A percentile compares a stretch with the other conserved stretches of the same genome.
Conservation (phyloP, 2,888 invertebrate species). For the Villa cingulata region DNA sequence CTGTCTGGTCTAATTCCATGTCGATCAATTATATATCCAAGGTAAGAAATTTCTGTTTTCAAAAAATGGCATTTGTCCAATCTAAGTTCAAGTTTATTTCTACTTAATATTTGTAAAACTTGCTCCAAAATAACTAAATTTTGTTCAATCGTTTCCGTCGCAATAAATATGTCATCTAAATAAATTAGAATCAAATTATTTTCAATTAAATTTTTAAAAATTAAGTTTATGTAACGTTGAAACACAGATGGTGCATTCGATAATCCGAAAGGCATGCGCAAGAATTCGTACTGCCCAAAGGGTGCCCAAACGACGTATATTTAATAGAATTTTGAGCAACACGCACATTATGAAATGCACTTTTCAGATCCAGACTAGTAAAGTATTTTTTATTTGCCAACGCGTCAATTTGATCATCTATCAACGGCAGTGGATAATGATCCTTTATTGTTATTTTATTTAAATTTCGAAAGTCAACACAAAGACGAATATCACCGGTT, state of each 20-base stretch:
- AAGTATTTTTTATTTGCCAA: conserved; percentile 15
- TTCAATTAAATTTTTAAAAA: no score
- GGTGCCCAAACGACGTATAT: conserved; percentile 16
- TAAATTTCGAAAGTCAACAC: conserved; percentile 10
- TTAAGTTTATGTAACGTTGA: conserved; percentile 11
- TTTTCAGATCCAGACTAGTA: conserved; percentile 15
- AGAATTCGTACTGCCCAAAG: conserved; percentile 18
- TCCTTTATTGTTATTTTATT: conserved; percentile 13
- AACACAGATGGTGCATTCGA: conserved; percentile 17
- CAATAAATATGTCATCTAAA: conserved; percentile 15
- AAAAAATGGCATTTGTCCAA: conserved; percentile 14
- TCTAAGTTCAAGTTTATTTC: conserved; percentile 4
- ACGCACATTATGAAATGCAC: conserved; percentile 16
- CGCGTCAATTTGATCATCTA: conserved; percentile 15
- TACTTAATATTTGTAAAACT: conserved; percentile 10
- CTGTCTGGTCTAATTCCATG: no score
- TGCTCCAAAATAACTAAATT: conserved; percentile 9
- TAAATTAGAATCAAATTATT: no score
- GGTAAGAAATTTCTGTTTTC: conserved; percentile 12
- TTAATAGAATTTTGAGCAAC: conserved; percentile 14
- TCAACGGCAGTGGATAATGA: conserved; percentile 14
- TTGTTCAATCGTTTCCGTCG: conserved; percentile 10
- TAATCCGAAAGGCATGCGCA: conserved; percentile 20
- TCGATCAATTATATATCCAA: conserved; percentile 9
- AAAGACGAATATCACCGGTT: conserved; percentile 6